Evolutionary conservation across 2,797 vertebrate species (phyloP).

Genomic region (Babyrousa celebensis): DNA sequence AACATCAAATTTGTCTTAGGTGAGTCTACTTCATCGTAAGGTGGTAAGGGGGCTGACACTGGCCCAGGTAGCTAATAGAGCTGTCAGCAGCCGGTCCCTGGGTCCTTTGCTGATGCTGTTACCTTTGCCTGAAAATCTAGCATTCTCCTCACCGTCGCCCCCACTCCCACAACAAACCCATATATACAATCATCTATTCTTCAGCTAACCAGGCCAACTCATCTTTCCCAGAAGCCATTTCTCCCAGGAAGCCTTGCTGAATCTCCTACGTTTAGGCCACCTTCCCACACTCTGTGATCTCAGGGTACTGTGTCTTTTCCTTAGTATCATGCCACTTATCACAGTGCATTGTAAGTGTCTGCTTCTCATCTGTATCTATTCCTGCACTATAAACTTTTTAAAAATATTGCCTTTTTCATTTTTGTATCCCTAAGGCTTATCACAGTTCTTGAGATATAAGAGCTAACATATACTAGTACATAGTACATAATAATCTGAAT

Average conservation of each 20-base stretch:
- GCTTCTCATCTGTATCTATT: neutral
- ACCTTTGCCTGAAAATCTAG: neutral
- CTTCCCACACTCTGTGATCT: neutral
- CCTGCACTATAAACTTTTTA: neutral
- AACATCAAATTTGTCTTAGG: neutral
- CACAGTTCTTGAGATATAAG: neutral
- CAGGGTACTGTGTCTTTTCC: neutral
- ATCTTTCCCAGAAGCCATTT: neutral
- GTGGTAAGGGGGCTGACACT: neutral
- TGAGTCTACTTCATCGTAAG: neutral
- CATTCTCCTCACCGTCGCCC: neutral
- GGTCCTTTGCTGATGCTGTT: neutral
- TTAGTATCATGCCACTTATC: neutral
- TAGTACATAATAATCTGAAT: neutral
- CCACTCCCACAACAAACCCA: neutral
- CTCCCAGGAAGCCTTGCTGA: neutral
- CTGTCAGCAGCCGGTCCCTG: neutral
- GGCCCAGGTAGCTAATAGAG: neutral
- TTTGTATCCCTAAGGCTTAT: neutral
- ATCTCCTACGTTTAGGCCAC: neutral
- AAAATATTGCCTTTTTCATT: neutral
- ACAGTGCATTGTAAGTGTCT: neutral
- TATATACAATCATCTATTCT: neutral
- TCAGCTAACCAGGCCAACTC: neutral
- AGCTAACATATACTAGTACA: neutral